phyloP scores from a whole-genome alignment of 2,113 vertebrate genomes.

The Ophthalmolycus amberensis region DNA sequence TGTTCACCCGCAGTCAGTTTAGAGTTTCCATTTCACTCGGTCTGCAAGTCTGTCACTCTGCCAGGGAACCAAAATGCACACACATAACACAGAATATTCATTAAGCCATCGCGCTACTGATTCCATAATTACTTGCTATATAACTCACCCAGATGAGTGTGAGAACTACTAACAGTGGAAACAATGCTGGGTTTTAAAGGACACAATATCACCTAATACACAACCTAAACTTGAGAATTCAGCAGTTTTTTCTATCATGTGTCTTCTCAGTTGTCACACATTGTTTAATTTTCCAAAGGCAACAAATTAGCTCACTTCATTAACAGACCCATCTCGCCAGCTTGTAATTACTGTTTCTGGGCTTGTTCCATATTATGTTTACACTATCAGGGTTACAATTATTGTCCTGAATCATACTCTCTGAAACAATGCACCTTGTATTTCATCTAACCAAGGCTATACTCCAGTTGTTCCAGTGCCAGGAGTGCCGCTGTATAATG shows the following conservation, averaged over 20 bases:
- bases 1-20: background rate
- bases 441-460: conserved; percentile 40
- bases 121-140: conserved; percentile 23
- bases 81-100: background rate
- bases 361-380: conserved; percentile 67
- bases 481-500: conserved; percentile 33
- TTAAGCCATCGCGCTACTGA: background rate
- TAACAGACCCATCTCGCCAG: conserved; percentile 62
- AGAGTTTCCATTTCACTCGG: conserved; percentile 37
- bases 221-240: background rate
- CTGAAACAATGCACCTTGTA: conserved; percentile 16
- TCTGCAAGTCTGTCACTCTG: background rate
- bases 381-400: conserved; percentile 60
- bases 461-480: conserved; percentile 12
- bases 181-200: background rate
- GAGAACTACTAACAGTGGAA: background rate
- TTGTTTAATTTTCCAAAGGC: conserved; percentile 57
- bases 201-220: background rate
- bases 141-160: conserved; percentile 17
- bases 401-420: conserved; percentile 47
- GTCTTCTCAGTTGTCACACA: conserved; percentile 41
- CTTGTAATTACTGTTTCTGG: conserved; percentile 71
- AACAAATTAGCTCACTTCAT: conserved; percentile 65
- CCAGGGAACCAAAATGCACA: conserved; percentile 12
- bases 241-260: conserved; percentile 6